Conservation (phyloP, 2,888 invertebrate species). For the Sthenelais limicola region DNA sequence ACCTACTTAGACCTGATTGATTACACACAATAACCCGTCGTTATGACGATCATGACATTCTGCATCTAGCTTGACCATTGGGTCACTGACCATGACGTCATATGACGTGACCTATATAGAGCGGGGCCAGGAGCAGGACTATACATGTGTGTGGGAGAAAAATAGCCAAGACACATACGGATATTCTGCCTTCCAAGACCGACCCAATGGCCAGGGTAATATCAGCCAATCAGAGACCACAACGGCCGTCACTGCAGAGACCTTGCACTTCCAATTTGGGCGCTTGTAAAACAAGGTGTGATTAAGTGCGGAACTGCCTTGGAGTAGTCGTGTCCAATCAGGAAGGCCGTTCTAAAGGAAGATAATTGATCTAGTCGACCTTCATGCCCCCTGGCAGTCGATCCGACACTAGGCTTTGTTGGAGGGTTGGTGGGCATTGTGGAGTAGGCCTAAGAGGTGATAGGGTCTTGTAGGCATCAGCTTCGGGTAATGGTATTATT, state of each 20-base stretch:
- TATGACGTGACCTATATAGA: too few relatives aligned
- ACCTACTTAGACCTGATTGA: slow-evolving; percentile 29
- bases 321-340: slow-evolving; percentile 32
- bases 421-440: slow-evolving; percentile 24
- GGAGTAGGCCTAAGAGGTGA: too few relatives aligned
- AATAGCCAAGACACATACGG: too few relatives aligned
- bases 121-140: too few relatives aligned
- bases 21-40: slow-evolving; percentile 35
- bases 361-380: slow-evolving; percentile 37
- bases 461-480: too few relatives aligned
- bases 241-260: slow-evolving; percentile 20
- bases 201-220: too few relatives aligned
- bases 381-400: slow-evolving; percentile 11
- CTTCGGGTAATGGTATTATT: too few relatives aligned
- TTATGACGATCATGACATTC: too few relatives aligned
- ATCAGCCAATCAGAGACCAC: slow-evolving; percentile 26
- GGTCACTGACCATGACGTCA: too few relatives aligned
- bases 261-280: slow-evolving; percentile 39
- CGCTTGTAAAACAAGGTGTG: slow-evolving; percentile 40
- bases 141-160: too few relatives aligned
- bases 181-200: too few relatives aligned
- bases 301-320: slow-evolving; percentile 23
- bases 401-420: slow-evolving; percentile 23
- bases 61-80: too few relatives aligned
- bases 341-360: slow-evolving; percentile 23